phyloP scores from a whole-genome alignment of 64 coral and sea anemone species.

The Montipora capricornis region DNA sequence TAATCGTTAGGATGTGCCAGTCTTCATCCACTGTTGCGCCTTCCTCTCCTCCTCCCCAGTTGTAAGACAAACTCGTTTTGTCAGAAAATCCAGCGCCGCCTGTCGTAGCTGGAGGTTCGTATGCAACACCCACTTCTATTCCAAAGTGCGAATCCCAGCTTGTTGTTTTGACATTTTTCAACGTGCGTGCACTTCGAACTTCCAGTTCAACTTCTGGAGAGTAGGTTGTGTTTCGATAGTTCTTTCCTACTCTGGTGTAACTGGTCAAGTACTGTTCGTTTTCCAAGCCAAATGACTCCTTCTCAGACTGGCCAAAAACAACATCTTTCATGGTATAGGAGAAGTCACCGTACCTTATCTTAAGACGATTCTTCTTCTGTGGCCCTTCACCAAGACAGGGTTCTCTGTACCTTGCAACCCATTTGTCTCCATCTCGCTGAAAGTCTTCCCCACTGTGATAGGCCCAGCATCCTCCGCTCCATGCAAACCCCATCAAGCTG shows the following conservation, averaged over 20 bases:
- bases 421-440: conserved; percentile 51
- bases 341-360: conserved; percentile 67
- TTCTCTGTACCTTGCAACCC: neutral
- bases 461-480: conserved; percentile 62
- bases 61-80: conserved; percentile 26
- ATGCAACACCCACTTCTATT: conserved; percentile 27
- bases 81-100: conserved; percentile 52
- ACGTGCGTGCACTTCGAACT: conserved; percentile 38
- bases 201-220: conserved; percentile 26
- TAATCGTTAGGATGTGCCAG: conserved; percentile 54
- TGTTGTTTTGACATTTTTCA: conserved; percentile 40
- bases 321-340: conserved; percentile 61
- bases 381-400: conserved; percentile 17
- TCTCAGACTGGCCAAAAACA: conserved; percentile 42
- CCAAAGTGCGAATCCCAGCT: conserved; percentile 47
- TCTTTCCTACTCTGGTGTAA: conserved; percentile 39
- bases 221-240: neutral
- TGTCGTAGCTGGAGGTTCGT: conserved; percentile 43
- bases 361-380: conserved; percentile 48
- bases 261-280: neutral
- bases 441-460: conserved; percentile 62
- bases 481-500: conserved; percentile 65
- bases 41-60: conserved; percentile 35
- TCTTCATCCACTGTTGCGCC: conserved; percentile 51
- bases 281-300: conserved; percentile 16